A percentile compares a stretch with the other conserved stretches of the same genome.
Evolutionary conservation across 2,113 vertebrate species (phyloP).

Genomic region (Danio rerio): DNA sequence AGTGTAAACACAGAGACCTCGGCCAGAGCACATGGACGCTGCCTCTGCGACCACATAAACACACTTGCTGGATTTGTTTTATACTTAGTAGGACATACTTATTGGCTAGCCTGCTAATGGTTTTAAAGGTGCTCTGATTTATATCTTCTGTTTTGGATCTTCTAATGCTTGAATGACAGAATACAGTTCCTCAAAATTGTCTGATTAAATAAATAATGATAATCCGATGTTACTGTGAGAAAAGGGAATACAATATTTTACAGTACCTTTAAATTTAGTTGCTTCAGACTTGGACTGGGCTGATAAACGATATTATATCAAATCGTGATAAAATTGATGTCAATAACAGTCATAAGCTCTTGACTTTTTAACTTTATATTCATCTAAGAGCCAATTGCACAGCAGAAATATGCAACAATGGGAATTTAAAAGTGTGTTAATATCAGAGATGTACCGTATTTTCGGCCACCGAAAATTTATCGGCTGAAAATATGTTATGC

Average conservation of each 20-base stretch:
- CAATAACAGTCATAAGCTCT: too few species aligned
- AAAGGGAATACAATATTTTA: neutral
- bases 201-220: neutral
- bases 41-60: slow-evolving; percentile 24
- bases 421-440: too few species aligned
- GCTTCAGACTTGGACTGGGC: neutral
- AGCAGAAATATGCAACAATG: too few species aligned
- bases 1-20: slow-evolving; percentile 61
- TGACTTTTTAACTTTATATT: too few species aligned
- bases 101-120: neutral
- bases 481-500: too few species aligned
- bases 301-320: too few species aligned
- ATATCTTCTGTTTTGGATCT: neutral
- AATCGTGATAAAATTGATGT: too few species aligned
- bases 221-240: neutral
- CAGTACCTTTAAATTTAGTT: slow-evolving; percentile 1
- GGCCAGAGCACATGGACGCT: slow-evolving; percentile 46
- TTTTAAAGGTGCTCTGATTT: slow-evolving; percentile 12
- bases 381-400: too few species aligned
- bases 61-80: slow-evolving; percentile 6
- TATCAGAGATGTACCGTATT: too few species aligned
- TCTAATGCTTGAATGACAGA: neutral
- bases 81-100: neutral
- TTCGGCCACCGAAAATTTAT: too few species aligned
- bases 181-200: neutral